These are phyloP conservation scores for Drosophila albomicans DNA, from an alignment of 1,140 invertebrate genomes.

Conservation along the genomic window DNA sequence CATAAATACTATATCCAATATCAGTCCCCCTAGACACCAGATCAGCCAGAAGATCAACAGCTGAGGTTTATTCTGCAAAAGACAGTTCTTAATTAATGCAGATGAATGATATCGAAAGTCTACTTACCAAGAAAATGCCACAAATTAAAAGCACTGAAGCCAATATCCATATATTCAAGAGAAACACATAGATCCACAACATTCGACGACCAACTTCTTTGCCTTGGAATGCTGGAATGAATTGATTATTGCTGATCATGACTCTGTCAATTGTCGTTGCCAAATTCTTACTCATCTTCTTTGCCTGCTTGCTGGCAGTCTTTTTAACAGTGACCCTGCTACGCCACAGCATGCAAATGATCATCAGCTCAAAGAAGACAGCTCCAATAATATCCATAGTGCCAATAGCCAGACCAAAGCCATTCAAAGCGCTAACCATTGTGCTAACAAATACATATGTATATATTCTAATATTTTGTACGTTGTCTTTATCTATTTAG, in stretches of 20 bases:
- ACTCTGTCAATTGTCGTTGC: not conserved
- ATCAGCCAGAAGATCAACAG: constrained; percentile 56
- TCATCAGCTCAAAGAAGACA: constrained; percentile 61
- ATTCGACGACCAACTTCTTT: constrained; percentile 30
- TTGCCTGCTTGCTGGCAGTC: constrained; percentile 2
- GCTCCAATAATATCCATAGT: constrained; percentile 66
- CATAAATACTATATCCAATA: constrained; percentile 56
- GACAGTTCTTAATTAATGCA: not conserved
- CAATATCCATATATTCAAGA: constrained; percentile 64
- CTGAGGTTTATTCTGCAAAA: constrained; percentile 47
- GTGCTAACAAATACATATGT: not conserved
- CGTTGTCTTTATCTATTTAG: constrained; percentile 4
- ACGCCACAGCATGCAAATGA: constrained; percentile 50
- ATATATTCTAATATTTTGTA: not conserved
- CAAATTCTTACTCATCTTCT: constrained; percentile 17
- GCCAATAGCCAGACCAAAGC: constrained; percentile 68
- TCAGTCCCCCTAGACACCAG: constrained; percentile 55
- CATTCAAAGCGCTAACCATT: constrained; percentile 54
- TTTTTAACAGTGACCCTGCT: not conserved
- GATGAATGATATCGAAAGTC: not conserved
- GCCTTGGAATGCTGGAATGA: constrained; percentile 26
- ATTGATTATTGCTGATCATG: constrained; percentile 5
- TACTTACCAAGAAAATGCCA: constrained; percentile 58
- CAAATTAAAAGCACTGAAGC: constrained; percentile 58
- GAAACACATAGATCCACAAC: constrained; percentile 57